Percentiles rank a stretch among this genome's conserved stretches.
These are phyloP conservation scores for Morus bassanus DNA, from an alignment of 2,797 vertebrate genomes.

Conservation along the genomic window DNA sequence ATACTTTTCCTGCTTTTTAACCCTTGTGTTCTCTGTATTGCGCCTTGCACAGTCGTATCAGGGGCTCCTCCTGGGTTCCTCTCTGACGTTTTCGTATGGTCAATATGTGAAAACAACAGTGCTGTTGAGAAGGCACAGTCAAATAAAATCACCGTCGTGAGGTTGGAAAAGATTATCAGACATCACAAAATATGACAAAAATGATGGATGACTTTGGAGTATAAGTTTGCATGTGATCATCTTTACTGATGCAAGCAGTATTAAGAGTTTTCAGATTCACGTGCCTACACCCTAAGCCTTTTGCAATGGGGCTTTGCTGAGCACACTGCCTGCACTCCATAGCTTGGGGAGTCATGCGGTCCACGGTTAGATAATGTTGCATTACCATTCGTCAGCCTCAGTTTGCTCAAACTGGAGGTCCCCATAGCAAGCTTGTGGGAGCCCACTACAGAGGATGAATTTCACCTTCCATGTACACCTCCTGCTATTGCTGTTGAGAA, in stretches of 20 bases:
- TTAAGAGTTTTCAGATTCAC: not conserved
- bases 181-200: not conserved
- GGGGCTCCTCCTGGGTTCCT: not conserved
- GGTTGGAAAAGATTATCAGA: not conserved
- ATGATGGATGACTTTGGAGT: not conserved
- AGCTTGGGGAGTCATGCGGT: fast-evolving
- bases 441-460: fast-evolving
- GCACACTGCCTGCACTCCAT: fast-evolving
- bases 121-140: not conserved
- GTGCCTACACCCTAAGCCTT: not conserved
- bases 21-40: too few relatives aligned
- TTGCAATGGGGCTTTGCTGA: not conserved
- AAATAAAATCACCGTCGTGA: not conserved
- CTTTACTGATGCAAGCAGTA: not conserved
- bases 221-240: not conserved
- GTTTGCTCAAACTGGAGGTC: not conserved
- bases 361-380: fast-evolving
- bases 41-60: not conserved
- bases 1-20: not conserved
- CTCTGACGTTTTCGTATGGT: not conserved
- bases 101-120: not conserved
- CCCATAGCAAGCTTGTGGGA: not conserved
- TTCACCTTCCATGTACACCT: fast-evolving
- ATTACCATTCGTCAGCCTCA: not conserved
- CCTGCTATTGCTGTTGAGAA: fast-evolving